Base-by-base conservation (phyloP, 2,797 vertebrate species). In the Champsocephalus gunnari region DNA sequence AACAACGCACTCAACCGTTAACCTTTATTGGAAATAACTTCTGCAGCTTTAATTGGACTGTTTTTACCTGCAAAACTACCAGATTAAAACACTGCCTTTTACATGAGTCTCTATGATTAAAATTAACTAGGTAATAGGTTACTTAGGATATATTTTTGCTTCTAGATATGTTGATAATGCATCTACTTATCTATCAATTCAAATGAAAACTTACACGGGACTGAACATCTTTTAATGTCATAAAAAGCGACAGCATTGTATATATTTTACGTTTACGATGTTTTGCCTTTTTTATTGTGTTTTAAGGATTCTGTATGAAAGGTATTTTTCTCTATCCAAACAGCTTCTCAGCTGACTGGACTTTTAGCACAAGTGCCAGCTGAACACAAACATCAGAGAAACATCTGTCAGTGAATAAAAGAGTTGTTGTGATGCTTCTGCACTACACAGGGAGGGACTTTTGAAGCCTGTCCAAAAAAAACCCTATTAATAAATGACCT, bases 1-100 rank as follows among this genome's bases (percentile, higher is more conserved):
- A 77, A 86, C 66, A 83, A 60, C 49, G 54, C 8, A 78, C 49
- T 59, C 57, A 74, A 85, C 77, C 9, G 19, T 65, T 63, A 51
- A 47, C 61, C 79, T 71, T 81, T 73, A 82, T 82, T 64, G 47
- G 75, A 81, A 75, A 75, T 45, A 28, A 43, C 45, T 79, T 80
- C 53, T 68, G 66, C 44, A 63, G 50, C 38, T 74, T 87, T 80
- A 76, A 90, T 90, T 80, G 75, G 59, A 76, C 60, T 14, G 45
- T 62, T 82, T 88, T 72, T 49, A 53, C 34, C 16, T 48, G 56
- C 61, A 81, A 69, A 5, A 0, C 43, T 21, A 12, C 12, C 13
- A 53, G 77, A 71, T 51, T 80, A 85, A 72, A 62, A 72, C 47
- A 67, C 68, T 69, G 70, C 45, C 57, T 73, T 68, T 77, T 75